Conservation (phyloP, 2,113 vertebrate genomes). For the Bettongia penicillata region DNA sequence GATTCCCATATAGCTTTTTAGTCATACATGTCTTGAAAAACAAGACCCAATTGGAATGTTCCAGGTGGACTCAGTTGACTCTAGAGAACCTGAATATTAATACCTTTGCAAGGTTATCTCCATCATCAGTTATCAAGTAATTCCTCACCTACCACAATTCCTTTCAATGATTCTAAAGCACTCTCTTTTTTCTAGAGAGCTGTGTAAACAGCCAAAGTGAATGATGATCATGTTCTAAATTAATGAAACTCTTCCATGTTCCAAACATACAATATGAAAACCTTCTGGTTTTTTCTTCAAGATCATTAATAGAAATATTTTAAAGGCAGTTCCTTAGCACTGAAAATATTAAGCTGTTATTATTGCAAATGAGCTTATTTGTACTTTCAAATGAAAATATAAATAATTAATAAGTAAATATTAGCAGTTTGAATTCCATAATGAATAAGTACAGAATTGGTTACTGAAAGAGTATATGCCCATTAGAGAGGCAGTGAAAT, state of each 20-base stretch:
- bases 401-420: conserved; percentile 84
- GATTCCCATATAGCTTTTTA: not conserved
- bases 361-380: conserved; percentile 80
- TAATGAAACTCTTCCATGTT: conserved; percentile 28
- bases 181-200: not conserved
- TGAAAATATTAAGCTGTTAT: conserved; percentile 78
- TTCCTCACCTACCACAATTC: not conserved
- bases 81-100: not conserved
- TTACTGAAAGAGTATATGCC: conserved; percentile 76
- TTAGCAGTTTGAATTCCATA: conserved; percentile 71
- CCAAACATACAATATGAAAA: conserved; percentile 41
- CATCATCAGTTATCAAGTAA: not conserved
- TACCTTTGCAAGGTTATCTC: not conserved
- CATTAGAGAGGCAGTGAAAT: conserved; percentile 79
- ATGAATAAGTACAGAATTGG: conserved; percentile 79
- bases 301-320: conserved; percentile 72
- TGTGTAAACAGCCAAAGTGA: not conserved
- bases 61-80: not conserved
- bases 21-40: not conserved
- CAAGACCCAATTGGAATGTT: not conserved
- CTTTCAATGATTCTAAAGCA: not conserved
- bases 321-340: conserved; percentile 68
- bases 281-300: conserved; percentile 54
- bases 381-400: conserved; percentile 83
- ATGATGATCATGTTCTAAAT: conserved; percentile 2